Base-by-base conservation (phyloP, 1,140 invertebrate genomes). In the Metopolophium dirhodum region DNA sequence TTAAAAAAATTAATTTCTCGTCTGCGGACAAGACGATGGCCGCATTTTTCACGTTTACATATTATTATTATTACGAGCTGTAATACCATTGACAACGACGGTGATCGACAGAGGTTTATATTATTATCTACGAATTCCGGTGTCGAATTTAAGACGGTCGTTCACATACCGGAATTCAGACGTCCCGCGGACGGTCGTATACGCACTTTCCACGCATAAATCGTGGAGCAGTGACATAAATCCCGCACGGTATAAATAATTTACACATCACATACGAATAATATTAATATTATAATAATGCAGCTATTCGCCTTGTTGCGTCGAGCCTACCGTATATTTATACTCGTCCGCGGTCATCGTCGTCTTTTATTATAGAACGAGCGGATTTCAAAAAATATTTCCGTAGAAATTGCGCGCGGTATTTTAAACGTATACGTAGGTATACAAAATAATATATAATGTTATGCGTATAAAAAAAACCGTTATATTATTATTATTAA, bases 281-380 rank as follows among this genome's bases (percentile, higher is more conserved):
- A 77, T 77, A 77, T n/a, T 77, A 20, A 77, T n/a, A 77, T 77
- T 77, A 77, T n/a, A 77, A 77, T 77, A 68, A 68, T 68, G 61
- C 9, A n/a, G 61, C 61, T 68, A 68, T 68, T 68, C 11, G 61
- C 61, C 61, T 68, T n/a, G 14, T 68, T 68, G n/a, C 61, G 61
- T 18, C n/a, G 30, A 18, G n/a, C n/a, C 14, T 30, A 18, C 14
- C 61, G 14, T 77, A n/a, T 47, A 51, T 49, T 23, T 77, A 6
- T 77, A 77, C n/a, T 14, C 11, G 61, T 4, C 11, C 57, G 9
- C 30, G 30, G 61, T 1, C n/a, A n/a, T n/a, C 30, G 30, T n/a
- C 30, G 30, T 68, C 30, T 30, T n/a, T 77, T 77, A n/a, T n/a
- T 35, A 3, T 77, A 23, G 61, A 35, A 77, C 30, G 14, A 77